Evolutionary conservation across 2,888 invertebrate species (phyloP), one percentile per base, ranked within the genome.

Genomic region (Camponotus fellah): DNA sequence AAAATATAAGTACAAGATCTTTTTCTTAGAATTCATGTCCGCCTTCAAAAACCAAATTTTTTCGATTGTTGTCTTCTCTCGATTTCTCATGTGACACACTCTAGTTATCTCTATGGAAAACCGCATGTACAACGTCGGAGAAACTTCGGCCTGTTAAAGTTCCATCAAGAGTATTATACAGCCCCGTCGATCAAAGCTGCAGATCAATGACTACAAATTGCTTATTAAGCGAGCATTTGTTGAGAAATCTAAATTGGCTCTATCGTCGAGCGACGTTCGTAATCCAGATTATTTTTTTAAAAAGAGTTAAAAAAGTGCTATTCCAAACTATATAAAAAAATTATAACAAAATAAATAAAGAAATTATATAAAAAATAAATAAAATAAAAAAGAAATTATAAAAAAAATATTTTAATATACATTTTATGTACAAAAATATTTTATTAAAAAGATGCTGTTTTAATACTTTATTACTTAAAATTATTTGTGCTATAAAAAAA

Each of bases 1-100:
- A 60, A n/a, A 56, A 34, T 34, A 12, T 40, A 64, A 77, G 26
- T 34, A 12, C 21, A 64, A 77, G 26, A 37, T 76, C 49, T 60
- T 56, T 49, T 34, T 4, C 46, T 53, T 21, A 60, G 58, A 71
- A 79, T 43, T 43, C 10, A 71, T 69, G 64, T 80, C 56, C 21
- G 66, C 72, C 82, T 64, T 64, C 77, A 82, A 82, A 83, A 88
- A 84, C 79, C 77, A 86, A 91, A 92, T 88, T 91, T 92, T 90
- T 80, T 81, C 89, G 87, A 90, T 91, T 92, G 89, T 5, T 49
- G 17, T 49, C 49, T 49, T 17, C 85, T 87, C 60, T 62, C 43
- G 5, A 75, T 68, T 40, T 58, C 40, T 49, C 6, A 17, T 17
- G 68, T 64, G 21, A 26, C 26, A 43, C 77, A 46, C 77, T 60